phyloP scores from a whole-genome alignment of 2,797 vertebrate species.

The Neoniphon sammara region DNA sequence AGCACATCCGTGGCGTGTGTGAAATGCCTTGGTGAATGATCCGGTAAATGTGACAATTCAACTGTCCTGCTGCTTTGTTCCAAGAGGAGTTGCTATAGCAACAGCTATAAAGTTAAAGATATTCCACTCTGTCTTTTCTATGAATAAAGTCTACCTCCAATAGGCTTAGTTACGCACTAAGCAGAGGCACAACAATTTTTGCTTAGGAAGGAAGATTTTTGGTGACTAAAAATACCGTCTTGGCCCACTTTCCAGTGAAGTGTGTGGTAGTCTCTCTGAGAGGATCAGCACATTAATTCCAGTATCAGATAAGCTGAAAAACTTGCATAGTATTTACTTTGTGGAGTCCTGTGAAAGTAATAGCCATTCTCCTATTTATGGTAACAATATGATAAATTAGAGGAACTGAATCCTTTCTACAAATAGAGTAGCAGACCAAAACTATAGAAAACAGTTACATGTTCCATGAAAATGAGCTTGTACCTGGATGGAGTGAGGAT shows the following conservation, averaged over 20 bases:
- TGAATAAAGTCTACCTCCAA: conserved; percentile 17
- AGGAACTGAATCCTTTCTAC: not conserved
- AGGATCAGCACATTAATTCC: conserved; percentile 30
- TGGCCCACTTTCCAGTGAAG: conserved; percentile 61
- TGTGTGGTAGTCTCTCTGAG: conserved; percentile 26
- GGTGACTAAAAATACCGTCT: conserved; percentile 51
- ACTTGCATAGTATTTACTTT: conserved; percentile 1
- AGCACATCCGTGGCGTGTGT: conserved; percentile 6
- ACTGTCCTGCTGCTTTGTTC: conserved; percentile 49
- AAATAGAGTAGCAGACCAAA: conserved; percentile 1
- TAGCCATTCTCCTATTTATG: conserved; percentile 1
- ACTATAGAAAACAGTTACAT: not conserved
- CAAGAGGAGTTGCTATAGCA: conserved; percentile 69
- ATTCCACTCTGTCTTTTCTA: conserved; percentile 20
- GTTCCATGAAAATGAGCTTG: conserved; percentile 4
- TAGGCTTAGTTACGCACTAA: conserved; percentile 22
- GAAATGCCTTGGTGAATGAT: conserved; percentile 40
- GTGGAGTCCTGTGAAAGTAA: conserved; percentile 14
- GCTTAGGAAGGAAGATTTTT: conserved; percentile 50
- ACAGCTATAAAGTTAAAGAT: conserved; percentile 49
- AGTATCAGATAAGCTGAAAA: conserved; percentile 20
- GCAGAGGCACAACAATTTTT: conserved; percentile 24
- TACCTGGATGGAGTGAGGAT: conserved; percentile 89
- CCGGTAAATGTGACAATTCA: conserved; percentile 46
- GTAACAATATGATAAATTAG: conserved; percentile 4